Base-by-base conservation (phyloP, 2,888 invertebrate genomes). In the Andricus quercusramuli region DNA sequence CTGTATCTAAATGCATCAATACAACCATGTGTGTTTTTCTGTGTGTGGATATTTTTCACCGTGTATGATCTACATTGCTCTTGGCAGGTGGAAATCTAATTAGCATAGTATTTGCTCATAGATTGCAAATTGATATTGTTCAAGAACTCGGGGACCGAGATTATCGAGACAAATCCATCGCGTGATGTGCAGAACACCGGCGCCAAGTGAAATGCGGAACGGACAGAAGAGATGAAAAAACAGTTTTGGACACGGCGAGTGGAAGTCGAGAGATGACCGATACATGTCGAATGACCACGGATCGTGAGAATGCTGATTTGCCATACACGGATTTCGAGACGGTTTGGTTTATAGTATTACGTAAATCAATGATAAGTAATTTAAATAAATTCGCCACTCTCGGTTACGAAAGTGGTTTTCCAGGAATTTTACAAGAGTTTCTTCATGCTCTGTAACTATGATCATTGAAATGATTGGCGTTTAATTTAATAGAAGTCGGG, bases 51-150 rank as follows among this genome's bases (percentile, higher is more conserved):
- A 22, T 62, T 25, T 62, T 62, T 62, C 22, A 62, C 15, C 25
- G 62, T 62, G 5, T 25, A 25, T 15, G 25, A 62, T 62, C 15
- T 29, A 25, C 62, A 25, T 29, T 62, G 62, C 25, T 25, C 22
- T 25, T 66, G 47, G 66, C 66, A 78, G 66, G 51, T 78, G 66
- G 78, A 66, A 44, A 47, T 78, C 37, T 78, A 78, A 78, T 78
- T 78, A 65, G 78, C 77, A 77, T 77, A 62, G 41, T 44, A 41
- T 62, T 77, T 44, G 64, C 22, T 70, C 70, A 62, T 22, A 62
- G 62, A 62, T 62, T 22, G 62, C 13, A 15, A 22, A 15, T 25
- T 25, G 25, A 62, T 62, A 62, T 62, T 62, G 62, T 62, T 62
- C 13, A 62, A 62, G 62, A 13, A 62, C 25, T 62, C 62, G 62